These are phyloP conservation scores for Platyrinchus mystaceus DNA, from an alignment of 2,797 vertebrate genomes.

Conservation along the genomic window DNA sequence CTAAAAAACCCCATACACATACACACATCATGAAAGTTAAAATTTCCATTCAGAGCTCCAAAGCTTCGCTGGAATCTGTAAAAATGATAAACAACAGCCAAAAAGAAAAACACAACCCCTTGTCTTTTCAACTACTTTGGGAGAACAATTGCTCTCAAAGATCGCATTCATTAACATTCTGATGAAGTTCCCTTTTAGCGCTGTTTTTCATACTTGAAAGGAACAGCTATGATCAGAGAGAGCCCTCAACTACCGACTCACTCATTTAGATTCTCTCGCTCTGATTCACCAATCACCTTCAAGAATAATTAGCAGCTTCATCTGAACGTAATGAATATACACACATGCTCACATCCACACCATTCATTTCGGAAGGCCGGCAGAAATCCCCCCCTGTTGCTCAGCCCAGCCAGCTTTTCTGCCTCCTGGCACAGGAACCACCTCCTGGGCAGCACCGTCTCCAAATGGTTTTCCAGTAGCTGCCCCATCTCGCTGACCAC, in stretches of 20 bases:
- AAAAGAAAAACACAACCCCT: slow-evolving; percentile 60
- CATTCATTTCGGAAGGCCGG: not conserved
- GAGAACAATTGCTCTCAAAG: slow-evolving; percentile 69
- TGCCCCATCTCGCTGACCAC: fast-evolving
- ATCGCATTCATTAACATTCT: slow-evolving; percentile 70
- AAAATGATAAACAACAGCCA: slow-evolving; percentile 47
- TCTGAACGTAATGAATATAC: slow-evolving; percentile 62
- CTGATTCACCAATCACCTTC: slow-evolving; percentile 72
- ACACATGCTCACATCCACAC: slow-evolving; percentile 24
- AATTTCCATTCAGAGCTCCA: not conserved
- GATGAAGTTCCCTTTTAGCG: slow-evolving; percentile 68
- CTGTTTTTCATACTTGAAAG: slow-evolving; percentile 69
- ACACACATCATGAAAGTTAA: not conserved
- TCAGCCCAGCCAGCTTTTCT: not conserved
- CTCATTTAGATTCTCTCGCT: slow-evolving; percentile 65
- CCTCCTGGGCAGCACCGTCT: not conserved
- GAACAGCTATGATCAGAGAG: slow-evolving; percentile 68
- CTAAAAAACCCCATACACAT: not conserved
- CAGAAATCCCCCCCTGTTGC: slow-evolving; percentile 27
- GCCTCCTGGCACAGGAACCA: not conserved
- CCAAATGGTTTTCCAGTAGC: not conserved
- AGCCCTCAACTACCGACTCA: slow-evolving; percentile 63
- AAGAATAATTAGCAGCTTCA: slow-evolving; percentile 69
- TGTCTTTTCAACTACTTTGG: slow-evolving; percentile 53
- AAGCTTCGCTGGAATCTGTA: slow-evolving; percentile 22